Percentiles rank a stretch among this genome's conserved stretches.
Conservation (phyloP, 2,113 vertebrate genomes). For the Herpailurus yagouaroundi region DNA sequence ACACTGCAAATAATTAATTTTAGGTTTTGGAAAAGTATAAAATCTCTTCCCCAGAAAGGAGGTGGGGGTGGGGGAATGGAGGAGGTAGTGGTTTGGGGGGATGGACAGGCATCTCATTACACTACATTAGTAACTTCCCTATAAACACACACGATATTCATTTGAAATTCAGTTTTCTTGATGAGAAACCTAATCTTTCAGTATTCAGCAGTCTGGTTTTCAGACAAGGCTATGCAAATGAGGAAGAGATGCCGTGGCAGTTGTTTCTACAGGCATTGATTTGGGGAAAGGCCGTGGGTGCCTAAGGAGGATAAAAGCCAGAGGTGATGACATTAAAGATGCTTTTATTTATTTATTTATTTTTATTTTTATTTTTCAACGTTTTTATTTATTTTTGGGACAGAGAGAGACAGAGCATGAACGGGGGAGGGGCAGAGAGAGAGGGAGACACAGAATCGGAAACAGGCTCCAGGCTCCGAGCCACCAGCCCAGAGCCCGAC, state of each 20-base stretch:
- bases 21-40: constrained; percentile 62
- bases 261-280: constrained; percentile 37
- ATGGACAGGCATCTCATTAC: constrained; percentile 60
- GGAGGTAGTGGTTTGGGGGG: no score
- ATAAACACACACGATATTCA: constrained; percentile 68
- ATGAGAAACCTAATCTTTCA: constrained; percentile 58
- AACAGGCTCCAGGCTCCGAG: no score
- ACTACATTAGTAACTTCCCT: constrained; percentile 68
- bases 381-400: no score
- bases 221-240: constrained; percentile 63
- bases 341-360: no score
- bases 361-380: no score
- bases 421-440: no score
- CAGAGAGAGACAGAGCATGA: no score
- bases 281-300: neutral
- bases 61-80: neutral
- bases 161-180: constrained; percentile 70
- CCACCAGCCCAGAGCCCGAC: no score
- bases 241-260: constrained; percentile 14
- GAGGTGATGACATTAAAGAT: constrained; percentile 24
- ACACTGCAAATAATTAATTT: constrained; percentile 63
- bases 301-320: constrained; percentile 36
- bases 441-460: no score
- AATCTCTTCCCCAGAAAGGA: constrained; percentile 60
- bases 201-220: constrained; percentile 28